phyloP scores from a whole-genome alignment of 2,113 vertebrate species.

The Gnathonemus echidnorhynchus region DNA sequence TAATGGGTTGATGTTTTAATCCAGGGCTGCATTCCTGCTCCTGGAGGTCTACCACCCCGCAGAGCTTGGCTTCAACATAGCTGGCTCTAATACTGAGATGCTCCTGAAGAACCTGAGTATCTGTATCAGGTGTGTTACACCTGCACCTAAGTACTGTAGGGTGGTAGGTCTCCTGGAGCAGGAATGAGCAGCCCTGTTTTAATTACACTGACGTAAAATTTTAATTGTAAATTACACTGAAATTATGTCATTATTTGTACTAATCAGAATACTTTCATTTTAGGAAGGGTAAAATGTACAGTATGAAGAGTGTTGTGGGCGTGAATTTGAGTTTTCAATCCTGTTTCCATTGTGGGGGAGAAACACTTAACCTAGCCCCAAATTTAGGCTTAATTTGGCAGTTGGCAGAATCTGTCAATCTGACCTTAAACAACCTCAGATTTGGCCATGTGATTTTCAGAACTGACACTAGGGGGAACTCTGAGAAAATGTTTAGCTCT shows the following conservation, averaged over 20 bases:
- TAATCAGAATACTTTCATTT: not conserved
- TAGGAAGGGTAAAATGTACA: not conserved
- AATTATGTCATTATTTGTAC: not conserved
- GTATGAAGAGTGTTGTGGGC: not conserved
- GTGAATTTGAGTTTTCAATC: not conserved
- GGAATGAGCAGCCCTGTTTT: not conserved
- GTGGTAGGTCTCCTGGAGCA: not conserved
- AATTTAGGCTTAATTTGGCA: not conserved
- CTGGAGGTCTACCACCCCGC: not conserved
- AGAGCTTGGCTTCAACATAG: not conserved
- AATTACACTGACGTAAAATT: not conserved
- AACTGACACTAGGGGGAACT: slow-evolving; percentile 3
- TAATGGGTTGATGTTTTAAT: not conserved
- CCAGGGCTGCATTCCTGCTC: not conserved
- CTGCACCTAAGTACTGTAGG: not conserved
- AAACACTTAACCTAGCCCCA: not conserved
- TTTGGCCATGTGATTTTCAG: not conserved
- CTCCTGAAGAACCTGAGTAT: not conserved
- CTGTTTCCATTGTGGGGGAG: not conserved
- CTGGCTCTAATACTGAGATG: not conserved
- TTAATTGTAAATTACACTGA: not conserved
- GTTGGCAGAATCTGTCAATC: not conserved
- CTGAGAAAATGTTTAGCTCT: not conserved
- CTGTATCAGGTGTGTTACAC: not conserved
- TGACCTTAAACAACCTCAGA: not conserved